phyloP scores from a whole-genome alignment of 2,113 vertebrate species.

The Ictalurus punctatus region DNA sequence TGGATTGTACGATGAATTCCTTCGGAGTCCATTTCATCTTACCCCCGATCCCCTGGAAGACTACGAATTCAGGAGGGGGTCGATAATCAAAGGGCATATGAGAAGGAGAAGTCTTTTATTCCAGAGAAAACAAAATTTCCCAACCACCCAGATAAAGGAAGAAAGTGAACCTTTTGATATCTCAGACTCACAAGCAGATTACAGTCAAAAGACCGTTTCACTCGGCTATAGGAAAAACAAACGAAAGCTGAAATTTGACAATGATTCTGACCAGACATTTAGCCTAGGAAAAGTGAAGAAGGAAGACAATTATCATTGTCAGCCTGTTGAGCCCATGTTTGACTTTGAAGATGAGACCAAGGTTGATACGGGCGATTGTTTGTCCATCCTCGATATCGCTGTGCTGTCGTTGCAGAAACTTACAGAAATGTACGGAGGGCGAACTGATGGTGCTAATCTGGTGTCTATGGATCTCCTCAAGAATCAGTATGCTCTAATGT shows the following conservation, averaged over 20 bases:
- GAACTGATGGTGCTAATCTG: slow-evolving; percentile 54
- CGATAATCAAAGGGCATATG: slow-evolving; percentile 1
- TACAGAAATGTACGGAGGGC: slow-evolving; percentile 58
- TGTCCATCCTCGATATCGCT: slow-evolving; percentile 71
- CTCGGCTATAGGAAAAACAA: background rate
- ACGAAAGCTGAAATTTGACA: background rate
- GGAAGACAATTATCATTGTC: background rate
- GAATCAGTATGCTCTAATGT: slow-evolving; percentile 69
- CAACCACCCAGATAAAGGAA: slow-evolving; percentile 51
- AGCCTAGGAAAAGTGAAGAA: slow-evolving; percentile 14
- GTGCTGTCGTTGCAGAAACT: slow-evolving; percentile 72
- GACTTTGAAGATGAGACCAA: slow-evolving; percentile 13
- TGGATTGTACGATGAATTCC: slow-evolving; percentile 64
- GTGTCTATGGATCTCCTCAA: slow-evolving; percentile 68
- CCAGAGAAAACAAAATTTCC: slow-evolving; percentile 22
- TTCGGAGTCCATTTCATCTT: slow-evolving; percentile 73
- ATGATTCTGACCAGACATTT: slow-evolving; percentile 20
- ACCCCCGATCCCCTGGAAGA: slow-evolving; percentile 36
- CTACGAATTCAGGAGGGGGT: slow-evolving; percentile 27
- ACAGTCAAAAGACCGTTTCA: background rate
- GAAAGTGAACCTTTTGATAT: slow-evolving; percentile 54
- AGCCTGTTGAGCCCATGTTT: slow-evolving; percentile 7
- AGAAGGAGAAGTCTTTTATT: slow-evolving; percentile 52
- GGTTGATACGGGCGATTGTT: slow-evolving; percentile 44
- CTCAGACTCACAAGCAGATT: background rate